Percentiles rank a stretch among this genome's conserved stretches.
These are phyloP conservation scores for Bombus soroeensis DNA, from an alignment of 1,140 invertebrate species.

Conservation along the genomic window DNA sequence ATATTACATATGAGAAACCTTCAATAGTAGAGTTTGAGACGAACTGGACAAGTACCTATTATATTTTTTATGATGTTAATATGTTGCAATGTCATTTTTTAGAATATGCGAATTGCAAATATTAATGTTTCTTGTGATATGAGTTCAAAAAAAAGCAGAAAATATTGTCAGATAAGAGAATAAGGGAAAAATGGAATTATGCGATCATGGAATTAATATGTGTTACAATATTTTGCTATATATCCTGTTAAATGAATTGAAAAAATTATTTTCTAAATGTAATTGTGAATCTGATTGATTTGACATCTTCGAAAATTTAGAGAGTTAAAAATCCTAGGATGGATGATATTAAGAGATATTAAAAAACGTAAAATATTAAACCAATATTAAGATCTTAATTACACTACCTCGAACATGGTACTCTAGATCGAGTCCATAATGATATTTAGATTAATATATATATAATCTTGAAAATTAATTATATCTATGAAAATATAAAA, in stretches of 20 bases:
- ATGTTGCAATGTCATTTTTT: not conserved
- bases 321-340: not conserved
- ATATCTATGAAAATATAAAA: conserved; percentile 2
- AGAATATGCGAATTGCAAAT: not conserved
- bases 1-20: not conserved
- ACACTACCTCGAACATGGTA: conserved; percentile 48
- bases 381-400: conserved; percentile 24
- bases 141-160: not conserved
- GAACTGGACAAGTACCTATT: not conserved
- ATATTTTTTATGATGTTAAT: not conserved
- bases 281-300: not conserved
- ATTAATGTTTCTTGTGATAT: not conserved
- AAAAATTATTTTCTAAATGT: not conserved
- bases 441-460: conserved; percentile 18
- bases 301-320: not conserved
- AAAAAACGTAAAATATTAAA: not conserved
- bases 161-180: not conserved
- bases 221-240: conserved; percentile 11
- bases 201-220: not conserved
- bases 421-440: conserved; percentile 24
- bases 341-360: not conserved
- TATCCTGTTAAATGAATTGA: not conserved
- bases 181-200: not conserved
- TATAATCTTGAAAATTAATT: not conserved
- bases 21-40: not conserved